Conservation (phyloP, 2,797 vertebrate genomes). For the Rhynchonycteris naso region DNA sequence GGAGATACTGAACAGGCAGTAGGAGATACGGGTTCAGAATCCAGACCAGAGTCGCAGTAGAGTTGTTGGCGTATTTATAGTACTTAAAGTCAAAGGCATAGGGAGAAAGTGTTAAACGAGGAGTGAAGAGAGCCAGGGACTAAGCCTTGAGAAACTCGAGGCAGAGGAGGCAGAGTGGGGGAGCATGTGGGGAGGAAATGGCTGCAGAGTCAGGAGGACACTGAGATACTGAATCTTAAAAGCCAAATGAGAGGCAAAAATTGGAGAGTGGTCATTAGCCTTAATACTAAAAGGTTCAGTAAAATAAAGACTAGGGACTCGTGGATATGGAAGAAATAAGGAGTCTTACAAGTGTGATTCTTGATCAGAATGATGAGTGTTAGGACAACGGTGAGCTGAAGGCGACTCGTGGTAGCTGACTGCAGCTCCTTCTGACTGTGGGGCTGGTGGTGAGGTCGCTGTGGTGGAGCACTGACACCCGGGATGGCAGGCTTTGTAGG, state of each 20-base stretch:
- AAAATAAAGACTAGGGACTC: neutral
- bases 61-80: neutral
- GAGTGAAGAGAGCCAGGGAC: neutral
- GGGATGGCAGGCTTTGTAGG: neutral
- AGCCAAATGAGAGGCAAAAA: neutral
- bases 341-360: neutral
- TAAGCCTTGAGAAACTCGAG: neutral
- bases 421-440: accelerated
- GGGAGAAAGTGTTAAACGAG: neutral
- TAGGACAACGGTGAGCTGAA: neutral
- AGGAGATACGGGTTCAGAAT: neutral
- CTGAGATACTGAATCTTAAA: neutral
- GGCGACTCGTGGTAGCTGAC: neutral
- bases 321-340: neutral
- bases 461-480: accelerated
- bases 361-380: neutral
- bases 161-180: neutral
- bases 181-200: neutral
- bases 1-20: neutral
- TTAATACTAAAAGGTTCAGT: neutral
- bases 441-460: neutral
- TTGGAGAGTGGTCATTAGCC: neutral
- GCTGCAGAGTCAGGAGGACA: neutral
- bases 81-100: neutral
- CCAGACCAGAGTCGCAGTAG: neutral